These are phyloP conservation scores for Drosophila siamana DNA, from an alignment of 2,888 invertebrate species.

Conservation along the genomic window DNA sequence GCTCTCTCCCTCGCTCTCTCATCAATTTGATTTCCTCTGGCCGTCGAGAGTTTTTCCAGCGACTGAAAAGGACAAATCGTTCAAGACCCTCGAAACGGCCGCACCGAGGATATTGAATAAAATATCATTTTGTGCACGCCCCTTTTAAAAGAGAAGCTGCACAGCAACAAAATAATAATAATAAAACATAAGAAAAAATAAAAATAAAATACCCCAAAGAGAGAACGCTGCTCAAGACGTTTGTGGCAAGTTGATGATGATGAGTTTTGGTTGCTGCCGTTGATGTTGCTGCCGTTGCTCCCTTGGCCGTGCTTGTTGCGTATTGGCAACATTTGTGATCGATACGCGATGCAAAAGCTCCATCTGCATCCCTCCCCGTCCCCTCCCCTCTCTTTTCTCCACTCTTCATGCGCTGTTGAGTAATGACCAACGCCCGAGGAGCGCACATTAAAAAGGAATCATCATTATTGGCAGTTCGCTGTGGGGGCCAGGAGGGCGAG, in stretches of 20 bases:
- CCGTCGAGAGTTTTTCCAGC: constrained; percentile 67
- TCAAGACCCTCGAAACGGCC: constrained; percentile 28
- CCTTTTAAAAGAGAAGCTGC: constrained; percentile 52
- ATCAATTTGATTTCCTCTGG: constrained; percentile 84
- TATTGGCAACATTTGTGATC: constrained; percentile 81
- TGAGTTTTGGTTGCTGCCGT: constrained; percentile 59
- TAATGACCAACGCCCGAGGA: constrained; percentile 75
- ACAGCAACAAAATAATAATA: constrained; percentile 26
- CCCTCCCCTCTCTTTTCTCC: not conserved
- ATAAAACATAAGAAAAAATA: constrained; percentile 19
- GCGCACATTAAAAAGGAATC: constrained; percentile 83
- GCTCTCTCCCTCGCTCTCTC: constrained; percentile 33
- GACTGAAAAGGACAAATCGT: constrained; percentile 78
- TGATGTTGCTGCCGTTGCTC: not conserved
- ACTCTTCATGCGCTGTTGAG: constrained; percentile 49
- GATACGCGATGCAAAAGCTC: constrained; percentile 74
- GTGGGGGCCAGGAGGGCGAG: too few relatives aligned
- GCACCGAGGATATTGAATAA: constrained; percentile 83
- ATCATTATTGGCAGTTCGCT: constrained; percentile 80
- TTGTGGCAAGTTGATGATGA: constrained; percentile 70
- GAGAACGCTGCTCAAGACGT: constrained; percentile 29
- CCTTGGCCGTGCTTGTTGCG: constrained; percentile 17
- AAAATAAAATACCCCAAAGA: not conserved
- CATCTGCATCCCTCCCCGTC: not conserved
- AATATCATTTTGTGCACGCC: constrained; percentile 85